Conservation (phyloP, 2,113 vertebrate species). For the Bothrops jararaca region DNA sequence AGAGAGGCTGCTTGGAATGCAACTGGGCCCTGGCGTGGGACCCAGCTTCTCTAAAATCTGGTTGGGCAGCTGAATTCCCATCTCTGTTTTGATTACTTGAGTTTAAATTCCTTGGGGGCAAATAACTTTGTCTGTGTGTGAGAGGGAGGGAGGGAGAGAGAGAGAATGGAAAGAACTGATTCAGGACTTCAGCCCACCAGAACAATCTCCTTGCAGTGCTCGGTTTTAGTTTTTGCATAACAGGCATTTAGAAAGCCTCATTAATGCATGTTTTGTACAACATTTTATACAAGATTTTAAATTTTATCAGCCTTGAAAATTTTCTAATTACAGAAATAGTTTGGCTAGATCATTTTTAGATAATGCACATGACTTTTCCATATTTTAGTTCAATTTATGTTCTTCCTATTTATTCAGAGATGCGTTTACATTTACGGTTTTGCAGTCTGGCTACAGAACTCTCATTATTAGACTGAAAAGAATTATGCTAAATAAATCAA, state of each 20-base stretch:
- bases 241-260: neutral
- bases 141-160: too few species aligned
- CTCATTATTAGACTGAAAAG: neutral
- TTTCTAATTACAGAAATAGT: neutral
- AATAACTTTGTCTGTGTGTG: neutral
- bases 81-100: neutral
- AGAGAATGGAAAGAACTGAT: neutral
- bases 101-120: neutral
- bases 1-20: neutral
- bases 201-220: neutral
- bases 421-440: neutral
- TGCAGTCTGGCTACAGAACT: neutral
- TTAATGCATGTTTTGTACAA: neutral
- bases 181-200: neutral
- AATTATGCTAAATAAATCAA: neutral
- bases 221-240: neutral
- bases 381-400: neutral
- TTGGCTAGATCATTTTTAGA: neutral
- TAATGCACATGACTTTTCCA: neutral
- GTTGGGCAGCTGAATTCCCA: accelerated
- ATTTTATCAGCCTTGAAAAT: neutral
- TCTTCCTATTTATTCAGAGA: neutral
- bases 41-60: neutral
- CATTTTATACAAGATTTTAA: neutral
- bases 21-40: neutral